phyloP scores from a whole-genome alignment of 1,140 invertebrate species.

The Megalonaias nervosa region DNA sequence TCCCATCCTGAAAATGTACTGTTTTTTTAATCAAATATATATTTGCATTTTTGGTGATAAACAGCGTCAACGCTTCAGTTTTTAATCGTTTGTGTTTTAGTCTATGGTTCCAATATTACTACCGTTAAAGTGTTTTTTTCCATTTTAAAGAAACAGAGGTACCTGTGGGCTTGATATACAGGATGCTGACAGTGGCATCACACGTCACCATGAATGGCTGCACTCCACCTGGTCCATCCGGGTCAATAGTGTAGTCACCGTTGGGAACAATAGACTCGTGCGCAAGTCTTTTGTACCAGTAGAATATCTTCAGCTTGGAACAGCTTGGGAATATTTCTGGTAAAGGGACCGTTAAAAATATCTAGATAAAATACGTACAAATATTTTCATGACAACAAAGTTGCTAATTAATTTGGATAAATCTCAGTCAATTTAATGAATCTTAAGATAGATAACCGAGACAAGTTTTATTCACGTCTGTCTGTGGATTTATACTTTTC shows the following conservation, averaged over 20 bases:
- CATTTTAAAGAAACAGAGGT: not conserved
- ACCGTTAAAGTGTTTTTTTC: not conserved
- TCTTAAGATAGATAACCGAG: too few species aligned
- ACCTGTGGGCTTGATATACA: conserved; percentile 1
- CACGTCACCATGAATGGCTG: conserved; percentile 37
- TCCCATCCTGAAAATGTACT: too few species aligned
- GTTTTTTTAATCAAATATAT: too few species aligned
- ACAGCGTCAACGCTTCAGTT: too few species aligned
- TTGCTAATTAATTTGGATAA: too few species aligned
- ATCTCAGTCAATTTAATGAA: too few species aligned
- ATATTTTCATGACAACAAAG: too few species aligned
- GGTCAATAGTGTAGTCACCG: conserved; percentile 27
- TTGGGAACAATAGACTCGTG: conserved; percentile 4
- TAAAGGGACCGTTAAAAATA: conserved; percentile 4
- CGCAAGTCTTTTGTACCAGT: not conserved
- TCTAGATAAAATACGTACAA: conserved; percentile 7
- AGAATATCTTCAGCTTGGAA: not conserved
- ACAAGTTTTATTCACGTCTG: too few species aligned
- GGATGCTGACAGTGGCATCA: conserved; percentile 8
- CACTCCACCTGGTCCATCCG: conserved; percentile 16
- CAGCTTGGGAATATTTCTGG: conserved; percentile 31
- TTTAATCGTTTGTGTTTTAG: too few species aligned
- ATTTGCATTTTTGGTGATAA: too few species aligned
- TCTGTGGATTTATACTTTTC: too few species aligned
- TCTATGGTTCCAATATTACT: too few species aligned